These are phyloP conservation scores for Platygyra sinensis DNA, from an alignment of 64 coral and sea anemone genomes.

Conservation along the genomic window DNA sequence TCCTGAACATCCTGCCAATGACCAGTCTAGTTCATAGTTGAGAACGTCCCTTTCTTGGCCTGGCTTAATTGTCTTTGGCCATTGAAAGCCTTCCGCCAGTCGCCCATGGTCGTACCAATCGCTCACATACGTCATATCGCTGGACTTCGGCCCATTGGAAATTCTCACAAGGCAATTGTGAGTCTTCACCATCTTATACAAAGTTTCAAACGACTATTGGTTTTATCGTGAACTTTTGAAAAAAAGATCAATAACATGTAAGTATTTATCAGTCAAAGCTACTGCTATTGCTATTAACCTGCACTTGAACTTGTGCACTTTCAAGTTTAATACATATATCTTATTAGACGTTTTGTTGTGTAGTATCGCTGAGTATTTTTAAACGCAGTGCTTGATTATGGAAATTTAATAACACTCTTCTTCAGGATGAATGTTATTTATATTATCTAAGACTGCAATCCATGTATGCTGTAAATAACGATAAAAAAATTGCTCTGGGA, in stretches of 20 bases:
- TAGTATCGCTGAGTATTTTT: no score
- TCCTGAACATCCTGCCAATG: conserved; percentile 42
- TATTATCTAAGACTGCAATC: no score
- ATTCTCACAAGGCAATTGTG: conserved; percentile 42
- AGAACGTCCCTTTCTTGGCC: not conserved
- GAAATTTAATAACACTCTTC: no score
- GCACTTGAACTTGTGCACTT: no score
- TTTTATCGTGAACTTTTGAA: conserved; percentile 3
- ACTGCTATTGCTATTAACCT: no score
- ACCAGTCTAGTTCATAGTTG: conserved; percentile 57
- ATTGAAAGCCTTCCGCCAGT: conserved; percentile 19
- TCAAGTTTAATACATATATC: no score
- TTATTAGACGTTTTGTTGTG: no score
- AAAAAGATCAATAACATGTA: conserved; percentile 10
- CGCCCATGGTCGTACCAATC: conserved; percentile 44
- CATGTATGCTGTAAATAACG: no score
- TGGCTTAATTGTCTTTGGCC: not conserved
- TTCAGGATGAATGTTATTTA: no score
- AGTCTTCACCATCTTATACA: conserved; percentile 45
- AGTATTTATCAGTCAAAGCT: not conserved
- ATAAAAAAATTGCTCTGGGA: no score
- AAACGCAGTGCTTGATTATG: no score
- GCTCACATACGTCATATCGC: conserved; percentile 10
- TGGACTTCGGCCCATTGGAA: conserved; percentile 6
- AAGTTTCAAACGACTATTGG: not conserved